Conservation (phyloP, 2,113 vertebrate genomes). For the Naja naja region DNA sequence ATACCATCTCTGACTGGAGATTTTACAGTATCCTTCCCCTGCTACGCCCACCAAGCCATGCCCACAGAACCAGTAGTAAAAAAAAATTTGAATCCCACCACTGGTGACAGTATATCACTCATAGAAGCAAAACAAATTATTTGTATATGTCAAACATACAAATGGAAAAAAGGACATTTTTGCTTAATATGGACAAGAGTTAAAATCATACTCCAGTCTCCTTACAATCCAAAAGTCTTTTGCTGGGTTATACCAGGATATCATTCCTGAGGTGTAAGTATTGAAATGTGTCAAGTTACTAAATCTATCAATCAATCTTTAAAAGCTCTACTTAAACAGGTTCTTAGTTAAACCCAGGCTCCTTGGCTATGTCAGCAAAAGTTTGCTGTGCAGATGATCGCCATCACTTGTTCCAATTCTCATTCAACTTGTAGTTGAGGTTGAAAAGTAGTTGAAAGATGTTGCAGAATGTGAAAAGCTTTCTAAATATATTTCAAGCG, state of each 20-base stretch:
- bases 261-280: neutral
- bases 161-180: too few species aligned
- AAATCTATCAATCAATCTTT: neutral
- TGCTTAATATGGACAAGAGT: neutral
- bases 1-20: too few species aligned
- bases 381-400: too few species aligned
- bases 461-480: neutral
- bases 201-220: neutral
- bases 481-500: neutral
- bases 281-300: neutral
- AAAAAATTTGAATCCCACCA: too few species aligned
- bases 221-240: neutral
- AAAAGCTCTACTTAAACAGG: neutral
- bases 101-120: neutral
- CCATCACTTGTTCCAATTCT: neutral
- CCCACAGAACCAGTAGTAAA: too few species aligned
- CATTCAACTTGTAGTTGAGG: neutral
- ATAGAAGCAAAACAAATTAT: neutral
- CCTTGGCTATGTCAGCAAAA: neutral
- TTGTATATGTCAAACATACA: neutral
- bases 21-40: too few species aligned
- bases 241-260: neutral
- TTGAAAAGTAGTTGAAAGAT: neutral
- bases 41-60: too few species aligned
- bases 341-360: neutral